Percentiles rank a stretch among this genome's conserved stretches.
phyloP scores from a whole-genome alignment of 2,113 vertebrate genomes.

The Boulengeromyrus knoepffleri region DNA sequence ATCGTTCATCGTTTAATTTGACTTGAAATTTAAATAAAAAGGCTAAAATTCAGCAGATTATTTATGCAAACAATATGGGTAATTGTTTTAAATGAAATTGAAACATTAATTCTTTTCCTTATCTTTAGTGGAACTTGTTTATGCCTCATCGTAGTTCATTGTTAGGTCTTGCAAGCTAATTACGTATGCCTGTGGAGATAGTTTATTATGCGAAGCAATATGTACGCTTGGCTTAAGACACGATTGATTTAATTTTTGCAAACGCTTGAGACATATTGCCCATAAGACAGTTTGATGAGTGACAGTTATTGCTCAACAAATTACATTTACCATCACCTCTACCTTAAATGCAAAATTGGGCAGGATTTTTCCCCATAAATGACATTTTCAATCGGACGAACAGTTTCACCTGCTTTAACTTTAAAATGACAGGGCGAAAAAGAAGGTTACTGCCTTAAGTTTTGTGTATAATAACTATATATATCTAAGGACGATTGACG shows the following conservation, averaged over 20 bases:
- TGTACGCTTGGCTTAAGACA: not conserved
- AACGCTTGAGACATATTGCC: not conserved
- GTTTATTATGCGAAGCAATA: slow-evolving; percentile 1
- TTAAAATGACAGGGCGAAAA: not conserved
- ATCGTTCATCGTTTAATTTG: not conserved
- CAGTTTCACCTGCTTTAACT: not conserved
- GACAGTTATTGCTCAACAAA: not conserved
- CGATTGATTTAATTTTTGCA: not conserved
- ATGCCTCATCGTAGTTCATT: not conserved
- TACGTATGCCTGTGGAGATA: slow-evolving; percentile 1
- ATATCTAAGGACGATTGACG: not conserved
- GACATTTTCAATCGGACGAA: not conserved
- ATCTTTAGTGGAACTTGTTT: not conserved
- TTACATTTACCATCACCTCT: not conserved
- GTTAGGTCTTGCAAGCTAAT: not conserved
- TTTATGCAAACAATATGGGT: not conserved
- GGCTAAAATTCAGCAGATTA: not conserved
- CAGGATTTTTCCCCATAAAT: not conserved
- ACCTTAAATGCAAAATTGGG: not conserved
- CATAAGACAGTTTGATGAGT: slow-evolving; percentile 1
- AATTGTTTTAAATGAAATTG: not conserved
- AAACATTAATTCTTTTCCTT: not conserved
- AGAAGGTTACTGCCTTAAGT: not conserved
- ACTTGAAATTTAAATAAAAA: not conserved
- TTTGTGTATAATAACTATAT: not conserved